Base-by-base conservation (phyloP, 2,888 invertebrate species). In the Melanargia galathea region DNA sequence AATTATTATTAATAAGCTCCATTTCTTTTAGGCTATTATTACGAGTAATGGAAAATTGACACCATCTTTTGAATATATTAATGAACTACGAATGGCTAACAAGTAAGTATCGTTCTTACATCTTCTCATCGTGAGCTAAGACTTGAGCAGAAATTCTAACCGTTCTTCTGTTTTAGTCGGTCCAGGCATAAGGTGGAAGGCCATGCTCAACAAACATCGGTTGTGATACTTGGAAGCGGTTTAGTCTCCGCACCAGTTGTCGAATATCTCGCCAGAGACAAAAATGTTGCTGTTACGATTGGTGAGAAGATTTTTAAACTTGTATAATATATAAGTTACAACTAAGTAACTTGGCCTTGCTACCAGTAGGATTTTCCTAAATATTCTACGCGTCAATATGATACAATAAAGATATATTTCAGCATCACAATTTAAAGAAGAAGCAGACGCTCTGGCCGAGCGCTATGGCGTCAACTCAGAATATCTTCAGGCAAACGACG, bases 41-140 rank as follows among this genome's bases (percentile, higher is more conserved):
- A 97, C 98, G 0, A 98, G 98, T 76, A 98, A 99, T 82, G 99
- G 99, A 33, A 92, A 93, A 75, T 87, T 99, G 69, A 99, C 99
- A 0, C 95, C 97, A 6, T 95, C 97, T 75, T 99, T 95, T 84
- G 95, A 98, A 84, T 99, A 99, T 81, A 99, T 99, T 75, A 94
- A 95, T 75, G 98, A 98, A 67, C 87, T 99, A 18, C 92, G 99
- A 64, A 93, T 93, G 73, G 80, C 93, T 1, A 94, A 93, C 70
- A 92, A 88, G 93, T 94, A 83, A 92, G 87, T 83, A 57, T 2
- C 49, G 40, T 35, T 18, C 26, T n/a, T 10, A 22, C 10, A 51
- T 24, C 24, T 8, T 43, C 6, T n/a, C n/a, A 43, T 38, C 13
- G 13, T 38, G n/a, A 13, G n/a, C n/a, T n/a, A 38, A n/a, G 38